Conservation (phyloP, 2,888 invertebrate species). For the Leuctra nigra region DNA sequence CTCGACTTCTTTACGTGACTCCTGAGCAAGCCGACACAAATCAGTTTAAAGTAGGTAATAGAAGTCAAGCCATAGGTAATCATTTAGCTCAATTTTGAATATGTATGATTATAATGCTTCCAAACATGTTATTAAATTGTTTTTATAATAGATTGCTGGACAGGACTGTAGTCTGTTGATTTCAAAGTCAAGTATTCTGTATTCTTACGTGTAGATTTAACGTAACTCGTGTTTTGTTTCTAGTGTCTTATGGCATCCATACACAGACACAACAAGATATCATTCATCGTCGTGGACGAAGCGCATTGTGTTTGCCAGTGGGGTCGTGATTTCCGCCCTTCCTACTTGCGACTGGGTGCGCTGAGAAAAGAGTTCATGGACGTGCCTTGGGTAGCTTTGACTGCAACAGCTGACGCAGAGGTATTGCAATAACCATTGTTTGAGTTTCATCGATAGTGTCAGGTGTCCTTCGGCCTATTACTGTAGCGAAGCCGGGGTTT, state of each 20-base stretch:
- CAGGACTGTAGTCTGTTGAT: not conserved
- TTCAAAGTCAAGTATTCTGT: no score
- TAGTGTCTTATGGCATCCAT: conserved; percentile 59
- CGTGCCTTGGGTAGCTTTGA: conserved; percentile 80
- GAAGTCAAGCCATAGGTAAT: not conserved
- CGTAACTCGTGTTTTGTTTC: conserved; percentile 32
- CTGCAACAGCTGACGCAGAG: conserved; percentile 82
- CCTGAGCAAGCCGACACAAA: conserved; percentile 90
- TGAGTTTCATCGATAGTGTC: no score
- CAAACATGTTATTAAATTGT: no score
- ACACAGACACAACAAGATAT: conserved; percentile 66
- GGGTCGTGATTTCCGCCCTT: conserved; percentile 97
- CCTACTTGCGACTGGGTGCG: conserved; percentile 82
- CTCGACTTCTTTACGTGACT: conserved; percentile 87
- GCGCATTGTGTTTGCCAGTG: conserved; percentile 97
- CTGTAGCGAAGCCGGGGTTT: no score
- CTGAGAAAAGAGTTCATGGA: conserved; percentile 55
- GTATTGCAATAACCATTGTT: no score
- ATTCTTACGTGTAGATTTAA: no score
- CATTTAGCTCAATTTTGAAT: not conserved
- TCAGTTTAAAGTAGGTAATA: conserved; percentile 51
- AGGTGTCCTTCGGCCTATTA: not conserved
- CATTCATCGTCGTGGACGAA: conserved; percentile 93
- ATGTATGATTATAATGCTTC: not conserved
- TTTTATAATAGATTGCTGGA: no score